These are phyloP conservation scores for Lasioglossum albipes DNA, from an alignment of 1,140 invertebrate genomes.

Conservation along the genomic window DNA sequence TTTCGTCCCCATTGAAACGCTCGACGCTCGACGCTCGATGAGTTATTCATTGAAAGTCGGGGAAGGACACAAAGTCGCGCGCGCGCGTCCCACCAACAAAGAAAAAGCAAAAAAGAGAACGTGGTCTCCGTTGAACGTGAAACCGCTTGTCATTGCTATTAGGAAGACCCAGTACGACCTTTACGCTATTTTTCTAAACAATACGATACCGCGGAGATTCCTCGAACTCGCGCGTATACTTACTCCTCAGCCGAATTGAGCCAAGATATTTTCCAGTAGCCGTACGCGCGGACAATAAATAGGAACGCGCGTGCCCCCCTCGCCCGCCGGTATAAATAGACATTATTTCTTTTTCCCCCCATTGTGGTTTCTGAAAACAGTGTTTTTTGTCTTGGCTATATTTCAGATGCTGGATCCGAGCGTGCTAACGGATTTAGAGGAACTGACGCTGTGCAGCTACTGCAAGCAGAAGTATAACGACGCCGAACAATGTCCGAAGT, in stretches of 20 bases:
- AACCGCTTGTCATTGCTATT: neutral
- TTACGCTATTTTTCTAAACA: neutral
- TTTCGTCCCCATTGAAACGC: no score
- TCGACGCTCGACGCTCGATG: no score
- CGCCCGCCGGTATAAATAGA: neutral
- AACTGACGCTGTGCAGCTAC: slow-evolving; percentile 85
- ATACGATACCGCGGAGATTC: no score
- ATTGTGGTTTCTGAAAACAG: neutral
- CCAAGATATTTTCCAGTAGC: neutral
- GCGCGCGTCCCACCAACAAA: neutral
- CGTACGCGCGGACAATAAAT: neutral
- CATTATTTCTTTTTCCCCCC: neutral
- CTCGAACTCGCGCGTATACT: no score
- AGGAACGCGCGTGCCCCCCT: no score
- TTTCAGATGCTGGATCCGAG: slow-evolving; percentile 80
- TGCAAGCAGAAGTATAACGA: slow-evolving; percentile 87
- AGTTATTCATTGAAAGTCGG: neutral
- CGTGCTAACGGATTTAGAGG: slow-evolving; percentile 84
- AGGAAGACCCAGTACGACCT: slow-evolving; percentile 12
- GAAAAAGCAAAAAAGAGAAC: neutral
- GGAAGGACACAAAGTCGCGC: no score
- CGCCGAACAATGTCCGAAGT: slow-evolving; percentile 85
- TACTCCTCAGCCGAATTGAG: neutral
- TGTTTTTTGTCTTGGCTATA: neutral
- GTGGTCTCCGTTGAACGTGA: neutral